These are phyloP conservation scores for Tolypeutes matacus DNA, from an alignment of 2,797 vertebrate species.

Conservation along the genomic window DNA sequence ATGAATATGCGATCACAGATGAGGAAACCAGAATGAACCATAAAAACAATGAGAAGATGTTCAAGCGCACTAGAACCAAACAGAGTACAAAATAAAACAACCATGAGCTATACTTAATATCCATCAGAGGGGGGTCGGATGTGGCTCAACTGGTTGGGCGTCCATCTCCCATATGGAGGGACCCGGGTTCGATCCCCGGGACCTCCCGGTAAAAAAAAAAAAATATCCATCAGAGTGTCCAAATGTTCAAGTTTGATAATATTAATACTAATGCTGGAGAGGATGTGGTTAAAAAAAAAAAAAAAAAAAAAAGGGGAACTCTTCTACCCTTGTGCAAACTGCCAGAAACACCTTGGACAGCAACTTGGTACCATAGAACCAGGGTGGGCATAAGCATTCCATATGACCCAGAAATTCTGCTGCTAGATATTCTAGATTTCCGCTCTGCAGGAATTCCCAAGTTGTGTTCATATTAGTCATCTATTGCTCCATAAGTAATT, in stretches of 20 bases:
- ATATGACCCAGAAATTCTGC: not conserved
- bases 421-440: not conserved
- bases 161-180: no score
- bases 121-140: no score
- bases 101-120: not conserved
- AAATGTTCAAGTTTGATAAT: not conserved
- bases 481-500: not conserved
- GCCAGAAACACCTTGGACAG: no score
- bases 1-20: not conserved
- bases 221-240: not conserved
- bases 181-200: no score
- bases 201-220: no score
- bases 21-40: not conserved
- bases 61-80: not conserved
- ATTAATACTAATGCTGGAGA: not conserved
- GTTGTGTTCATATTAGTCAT: fast-evolving
- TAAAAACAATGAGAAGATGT: not conserved
- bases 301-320: not conserved
- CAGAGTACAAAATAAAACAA: not conserved
- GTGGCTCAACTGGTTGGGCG: no score
- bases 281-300: not conserved
- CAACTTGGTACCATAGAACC: not conserved
- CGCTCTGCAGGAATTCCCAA: not conserved
- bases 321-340: not conserved
- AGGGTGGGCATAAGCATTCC: fast-evolving